phyloP scores from a whole-genome alignment of 2,113 vertebrate genomes.

The Clinocottus analis region DNA sequence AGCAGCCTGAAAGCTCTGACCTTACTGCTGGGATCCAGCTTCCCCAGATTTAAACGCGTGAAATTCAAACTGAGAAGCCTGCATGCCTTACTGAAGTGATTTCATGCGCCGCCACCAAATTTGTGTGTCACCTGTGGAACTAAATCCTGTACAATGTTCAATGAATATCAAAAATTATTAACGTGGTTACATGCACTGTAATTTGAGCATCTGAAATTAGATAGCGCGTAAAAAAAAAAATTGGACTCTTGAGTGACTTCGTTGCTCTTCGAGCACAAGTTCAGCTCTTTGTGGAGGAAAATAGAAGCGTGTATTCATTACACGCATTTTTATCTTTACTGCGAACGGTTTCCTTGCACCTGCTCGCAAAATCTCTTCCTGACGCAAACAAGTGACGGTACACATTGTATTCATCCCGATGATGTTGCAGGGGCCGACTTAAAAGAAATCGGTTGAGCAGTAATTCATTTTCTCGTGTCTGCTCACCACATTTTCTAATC shows the following conservation, averaged over 20 bases:
- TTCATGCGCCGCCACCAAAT: constrained; percentile 54
- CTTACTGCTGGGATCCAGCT: constrained; percentile 53
- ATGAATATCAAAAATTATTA: constrained; percentile 27
- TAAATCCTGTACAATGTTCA: constrained; percentile 26
- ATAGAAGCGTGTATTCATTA: constrained; percentile 2
- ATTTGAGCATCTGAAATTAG: constrained; percentile 40
- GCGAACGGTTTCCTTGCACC: constrained; percentile 22
- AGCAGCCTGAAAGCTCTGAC: constrained; percentile 63
- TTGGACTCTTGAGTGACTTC: constrained; percentile 13
- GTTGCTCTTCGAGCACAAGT: constrained; percentile 13
- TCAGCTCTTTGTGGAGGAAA: constrained; percentile 9
- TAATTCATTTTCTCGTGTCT: constrained; percentile 15
- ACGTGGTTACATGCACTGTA: constrained; percentile 16
- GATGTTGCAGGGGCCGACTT: background rate
- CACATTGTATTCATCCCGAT: constrained; percentile 3
- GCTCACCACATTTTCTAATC: constrained; percentile 36
- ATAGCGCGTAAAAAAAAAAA: constrained; percentile 8
- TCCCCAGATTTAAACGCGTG: constrained; percentile 66
- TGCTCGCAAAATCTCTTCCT: constrained; percentile 7
- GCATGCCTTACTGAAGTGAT: constrained; percentile 55
- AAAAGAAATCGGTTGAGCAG: background rate
- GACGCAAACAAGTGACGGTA: background rate
- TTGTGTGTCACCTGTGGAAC: constrained; percentile 34
- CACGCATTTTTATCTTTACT: background rate
- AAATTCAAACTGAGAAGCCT: constrained; percentile 72